These are phyloP conservation scores for Drosophila falleni DNA, from an alignment of 2,888 invertebrate genomes.

Conservation along the genomic window DNA sequence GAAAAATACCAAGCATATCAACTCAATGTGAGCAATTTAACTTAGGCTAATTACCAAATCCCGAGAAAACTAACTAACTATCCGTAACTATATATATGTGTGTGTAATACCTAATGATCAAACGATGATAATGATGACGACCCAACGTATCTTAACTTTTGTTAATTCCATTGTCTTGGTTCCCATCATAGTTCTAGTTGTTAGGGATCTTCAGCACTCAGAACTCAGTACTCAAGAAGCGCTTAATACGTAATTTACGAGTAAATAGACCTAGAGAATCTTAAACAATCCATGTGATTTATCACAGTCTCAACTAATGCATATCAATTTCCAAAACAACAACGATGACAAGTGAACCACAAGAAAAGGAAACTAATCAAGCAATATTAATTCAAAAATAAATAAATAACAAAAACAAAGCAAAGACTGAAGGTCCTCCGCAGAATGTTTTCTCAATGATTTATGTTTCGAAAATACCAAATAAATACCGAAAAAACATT, in stretches of 20 bases:
- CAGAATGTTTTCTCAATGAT: constrained; percentile 71
- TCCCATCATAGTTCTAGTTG: constrained; percentile 40
- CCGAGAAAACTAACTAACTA: constrained; percentile 15
- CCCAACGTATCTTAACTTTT: constrained; percentile 54
- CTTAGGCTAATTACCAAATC: constrained; percentile 53
- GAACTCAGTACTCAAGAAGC: constrained; percentile 29
- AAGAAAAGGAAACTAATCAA: constrained; percentile 47
- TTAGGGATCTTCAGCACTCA: constrained; percentile 67
- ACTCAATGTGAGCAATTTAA: constrained; percentile 73
- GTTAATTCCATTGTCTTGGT: constrained; percentile 47
- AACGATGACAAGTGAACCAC: constrained; percentile 47
- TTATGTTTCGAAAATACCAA: constrained; percentile 47
- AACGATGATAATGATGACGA: constrained; percentile 13
- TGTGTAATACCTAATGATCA: constrained; percentile 37
- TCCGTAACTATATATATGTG: constrained; percentile 14
- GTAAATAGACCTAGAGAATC: constrained; percentile 47
- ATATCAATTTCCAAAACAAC: constrained; percentile 30
- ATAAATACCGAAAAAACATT: not conserved
- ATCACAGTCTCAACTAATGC: constrained; percentile 27
- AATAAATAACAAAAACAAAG: constrained; percentile 20
- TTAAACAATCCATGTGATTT: constrained; percentile 48
- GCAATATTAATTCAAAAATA: constrained; percentile 58
- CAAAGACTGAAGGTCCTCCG: constrained; percentile 81
- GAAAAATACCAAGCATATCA: constrained; percentile 62
- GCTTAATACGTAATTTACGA: constrained; percentile 30